A percentile compares a stretch with the other conserved stretches of the same genome.
Evolutionary conservation across 2,113 vertebrate genomes (phyloP).

Genomic region (Podilymbus podiceps): DNA sequence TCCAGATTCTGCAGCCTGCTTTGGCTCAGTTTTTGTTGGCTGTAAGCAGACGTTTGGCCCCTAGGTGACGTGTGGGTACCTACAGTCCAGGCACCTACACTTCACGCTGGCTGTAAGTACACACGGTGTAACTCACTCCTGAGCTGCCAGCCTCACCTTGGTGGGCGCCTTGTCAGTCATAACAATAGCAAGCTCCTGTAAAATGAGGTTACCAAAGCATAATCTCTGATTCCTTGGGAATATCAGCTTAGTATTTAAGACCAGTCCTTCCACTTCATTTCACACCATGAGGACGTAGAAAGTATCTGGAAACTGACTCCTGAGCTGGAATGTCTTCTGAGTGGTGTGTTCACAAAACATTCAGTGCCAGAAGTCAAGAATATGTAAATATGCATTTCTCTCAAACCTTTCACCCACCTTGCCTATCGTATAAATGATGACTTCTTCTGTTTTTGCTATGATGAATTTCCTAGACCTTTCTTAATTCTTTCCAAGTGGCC

Average conservation of each 20-base stretch:
- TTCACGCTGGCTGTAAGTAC: not conserved
- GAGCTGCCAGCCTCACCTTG: not conserved
- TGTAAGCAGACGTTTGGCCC: not conserved
- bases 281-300: fast-evolving
- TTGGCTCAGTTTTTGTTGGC: not conserved
- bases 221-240: not conserved
- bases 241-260: not conserved
- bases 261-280: not conserved
- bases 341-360: not conserved
- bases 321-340: not conserved
- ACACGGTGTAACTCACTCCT: not conserved
- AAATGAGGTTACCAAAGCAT: not conserved
- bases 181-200: not conserved
- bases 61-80: not conserved
- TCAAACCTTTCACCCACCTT: not conserved
- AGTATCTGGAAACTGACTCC: not conserved
- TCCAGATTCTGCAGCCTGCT: not conserved
- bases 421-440: not conserved
- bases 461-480: not conserved
- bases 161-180: not conserved
- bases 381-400: not conserved
- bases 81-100: not conserved
- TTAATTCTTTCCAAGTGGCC: not conserved
- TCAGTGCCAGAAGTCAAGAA: not conserved
- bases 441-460: not conserved